phyloP scores from a whole-genome alignment of 2,888 invertebrate species.

The Villa cingulata region DNA sequence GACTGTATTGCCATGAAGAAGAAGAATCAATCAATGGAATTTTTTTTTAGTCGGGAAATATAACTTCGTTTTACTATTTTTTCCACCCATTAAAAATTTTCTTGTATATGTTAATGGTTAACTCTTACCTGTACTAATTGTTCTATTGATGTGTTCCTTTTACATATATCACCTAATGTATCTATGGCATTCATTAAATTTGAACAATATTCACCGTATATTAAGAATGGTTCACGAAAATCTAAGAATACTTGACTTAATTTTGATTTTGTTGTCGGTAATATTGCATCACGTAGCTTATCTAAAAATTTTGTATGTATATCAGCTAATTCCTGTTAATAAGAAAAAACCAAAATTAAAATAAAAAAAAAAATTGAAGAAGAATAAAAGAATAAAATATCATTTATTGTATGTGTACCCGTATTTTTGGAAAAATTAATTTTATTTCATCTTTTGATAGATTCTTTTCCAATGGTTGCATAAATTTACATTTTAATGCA shows the following conservation, averaged over 20 bases:
- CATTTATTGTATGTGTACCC: constrained; percentile 41
- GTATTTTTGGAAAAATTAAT: constrained; percentile 79
- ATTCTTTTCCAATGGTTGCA: constrained; percentile 56
- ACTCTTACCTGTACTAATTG: constrained; percentile 29
- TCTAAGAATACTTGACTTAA: constrained; percentile 78
- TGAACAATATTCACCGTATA: constrained; percentile 94
- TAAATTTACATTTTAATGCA: constrained; percentile 68
- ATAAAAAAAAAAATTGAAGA: not conserved
- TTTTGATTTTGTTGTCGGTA: constrained; percentile 40
- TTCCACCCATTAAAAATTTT: no score
- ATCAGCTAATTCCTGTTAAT: constrained; percentile 60
- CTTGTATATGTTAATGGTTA: no score
- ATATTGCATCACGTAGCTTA: constrained; percentile 62
- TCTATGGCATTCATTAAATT: constrained; percentile 83
- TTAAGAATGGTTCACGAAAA: constrained; percentile 78
- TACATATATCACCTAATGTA: constrained; percentile 45
- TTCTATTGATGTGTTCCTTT: constrained; percentile 32
- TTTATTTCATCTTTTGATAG: constrained; percentile 62
- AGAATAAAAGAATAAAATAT: not conserved
- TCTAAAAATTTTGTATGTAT: constrained; percentile 74
- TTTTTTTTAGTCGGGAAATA: no score
- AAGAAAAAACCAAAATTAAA: not conserved
- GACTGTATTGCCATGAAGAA: no score
- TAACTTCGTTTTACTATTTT: no score
- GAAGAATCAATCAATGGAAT: no score